Conservation (phyloP, 2,888 invertebrate species). For the Mantis religiosa region DNA sequence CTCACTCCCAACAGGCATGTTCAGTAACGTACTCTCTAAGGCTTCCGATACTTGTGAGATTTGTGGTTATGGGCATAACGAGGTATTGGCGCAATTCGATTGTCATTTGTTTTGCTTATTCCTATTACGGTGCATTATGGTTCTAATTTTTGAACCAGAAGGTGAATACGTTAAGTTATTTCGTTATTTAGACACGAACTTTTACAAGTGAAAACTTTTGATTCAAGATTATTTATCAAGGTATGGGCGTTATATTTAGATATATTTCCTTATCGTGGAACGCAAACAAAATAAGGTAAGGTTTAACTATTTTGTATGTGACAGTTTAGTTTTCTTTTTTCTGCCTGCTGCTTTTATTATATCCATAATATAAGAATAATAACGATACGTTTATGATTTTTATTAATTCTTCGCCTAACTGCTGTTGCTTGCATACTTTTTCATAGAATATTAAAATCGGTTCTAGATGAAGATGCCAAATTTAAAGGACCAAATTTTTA, state of each 20-base stretch:
- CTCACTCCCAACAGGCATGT: background rate
- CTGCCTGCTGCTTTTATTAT: background rate
- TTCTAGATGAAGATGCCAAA: too few relatives aligned
- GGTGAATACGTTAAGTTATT: background rate
- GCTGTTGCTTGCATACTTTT: too few relatives aligned
- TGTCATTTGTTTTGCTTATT: slow-evolving; percentile 16
- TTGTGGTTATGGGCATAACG: background rate
- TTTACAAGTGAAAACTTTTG: background rate
- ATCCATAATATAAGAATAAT: background rate
- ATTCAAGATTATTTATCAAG: background rate
- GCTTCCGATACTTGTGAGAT: background rate
- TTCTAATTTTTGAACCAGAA: background rate
- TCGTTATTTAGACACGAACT: background rate
- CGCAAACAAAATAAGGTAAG: background rate
- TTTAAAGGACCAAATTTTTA: too few relatives aligned
- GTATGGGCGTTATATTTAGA: background rate
- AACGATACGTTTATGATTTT: too few relatives aligned
- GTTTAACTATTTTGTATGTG: background rate
- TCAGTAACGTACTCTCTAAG: background rate
- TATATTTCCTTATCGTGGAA: background rate
- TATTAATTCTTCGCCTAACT: too few relatives aligned
- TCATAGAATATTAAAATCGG: too few relatives aligned
- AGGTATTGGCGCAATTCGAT: background rate
- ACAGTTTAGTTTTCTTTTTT: background rate
- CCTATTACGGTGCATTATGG: slow-evolving; percentile 4